These are phyloP conservation scores for Nezara viridula DNA, from an alignment of 2,888 invertebrate species.

Conservation along the genomic window DNA sequence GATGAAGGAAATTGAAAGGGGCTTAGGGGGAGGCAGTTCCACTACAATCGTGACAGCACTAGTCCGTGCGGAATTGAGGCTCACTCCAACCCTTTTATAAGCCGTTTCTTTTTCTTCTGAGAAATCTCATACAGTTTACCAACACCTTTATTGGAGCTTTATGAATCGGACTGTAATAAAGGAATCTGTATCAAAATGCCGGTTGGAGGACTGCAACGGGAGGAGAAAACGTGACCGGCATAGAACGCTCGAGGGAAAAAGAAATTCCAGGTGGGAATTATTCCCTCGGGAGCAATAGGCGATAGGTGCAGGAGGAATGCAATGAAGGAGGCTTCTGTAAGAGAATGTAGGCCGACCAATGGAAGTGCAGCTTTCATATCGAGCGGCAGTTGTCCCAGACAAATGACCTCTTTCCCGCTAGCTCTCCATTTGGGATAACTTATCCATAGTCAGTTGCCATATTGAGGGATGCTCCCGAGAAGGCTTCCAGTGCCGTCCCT, in stretches of 20 bases:
- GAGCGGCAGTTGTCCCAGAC: background rate
- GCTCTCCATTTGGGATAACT: constrained; percentile 6
- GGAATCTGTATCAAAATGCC: constrained; percentile 37
- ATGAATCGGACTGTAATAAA: constrained; percentile 44
- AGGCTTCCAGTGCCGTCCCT: background rate
- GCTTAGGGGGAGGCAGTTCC: background rate
- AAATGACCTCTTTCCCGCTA: background rate
- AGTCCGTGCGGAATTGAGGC: constrained; percentile 32
- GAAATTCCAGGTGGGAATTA: constrained; percentile 44
- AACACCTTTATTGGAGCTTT: constrained; percentile 37
- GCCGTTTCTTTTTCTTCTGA: background rate
- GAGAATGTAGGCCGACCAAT: constrained; percentile 38
- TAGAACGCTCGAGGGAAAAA: background rate
- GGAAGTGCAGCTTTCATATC: constrained; percentile 27
- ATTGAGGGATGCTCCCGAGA: background rate
- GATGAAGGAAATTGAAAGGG: background rate
- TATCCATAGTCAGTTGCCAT: background rate
- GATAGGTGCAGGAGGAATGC: constrained; percentile 51
- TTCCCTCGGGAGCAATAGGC: constrained; percentile 33
- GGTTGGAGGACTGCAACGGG: background rate
- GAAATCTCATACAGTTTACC: constrained; percentile 12
- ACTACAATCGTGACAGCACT: background rate
- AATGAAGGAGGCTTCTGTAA: background rate
- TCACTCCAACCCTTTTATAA: background rate
- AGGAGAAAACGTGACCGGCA: constrained; percentile 28